Percentiles rank a stretch among this genome's conserved stretches.
phyloP scores from a whole-genome alignment of 2,797 vertebrate species.

The Phataginus tetradactyla region DNA sequence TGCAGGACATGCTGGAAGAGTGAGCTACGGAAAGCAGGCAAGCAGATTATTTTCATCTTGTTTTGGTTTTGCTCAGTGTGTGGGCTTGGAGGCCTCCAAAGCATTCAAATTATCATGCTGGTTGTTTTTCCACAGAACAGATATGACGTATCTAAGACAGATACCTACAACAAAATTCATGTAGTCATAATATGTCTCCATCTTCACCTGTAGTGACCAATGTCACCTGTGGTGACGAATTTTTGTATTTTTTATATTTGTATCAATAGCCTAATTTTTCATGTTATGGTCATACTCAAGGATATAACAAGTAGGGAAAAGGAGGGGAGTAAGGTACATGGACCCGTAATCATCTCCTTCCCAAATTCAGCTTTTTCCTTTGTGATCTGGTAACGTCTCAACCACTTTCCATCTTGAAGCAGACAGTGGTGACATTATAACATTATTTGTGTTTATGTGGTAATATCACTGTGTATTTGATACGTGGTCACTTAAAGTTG shows the following conservation, averaged over 20 bases:
- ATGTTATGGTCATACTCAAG: not conserved
- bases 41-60: conserved; percentile 9
- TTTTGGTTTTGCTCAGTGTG: not conserved
- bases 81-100: not conserved
- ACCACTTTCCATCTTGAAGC: not conserved
- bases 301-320: not conserved
- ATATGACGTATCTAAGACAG: not conserved
- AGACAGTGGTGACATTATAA: not conserved
- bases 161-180: not conserved
- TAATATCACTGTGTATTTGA: not conserved
- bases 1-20: not conserved
- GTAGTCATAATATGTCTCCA: not conserved
- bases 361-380: not conserved
- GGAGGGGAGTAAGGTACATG: not conserved
- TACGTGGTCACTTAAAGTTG: not conserved
- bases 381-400: not conserved
- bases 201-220: not conserved
- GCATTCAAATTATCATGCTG: not conserved
- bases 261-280: not conserved
- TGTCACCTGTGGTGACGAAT: not conserved
- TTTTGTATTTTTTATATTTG: not conserved
- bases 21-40: not conserved
- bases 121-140: conserved; percentile 4
- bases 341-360: not conserved
- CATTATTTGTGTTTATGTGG: not conserved